Evolutionary conservation across 2,888 invertebrate genomes (phyloP).

Genomic region (Elaeidobius kamerunicus): DNA sequence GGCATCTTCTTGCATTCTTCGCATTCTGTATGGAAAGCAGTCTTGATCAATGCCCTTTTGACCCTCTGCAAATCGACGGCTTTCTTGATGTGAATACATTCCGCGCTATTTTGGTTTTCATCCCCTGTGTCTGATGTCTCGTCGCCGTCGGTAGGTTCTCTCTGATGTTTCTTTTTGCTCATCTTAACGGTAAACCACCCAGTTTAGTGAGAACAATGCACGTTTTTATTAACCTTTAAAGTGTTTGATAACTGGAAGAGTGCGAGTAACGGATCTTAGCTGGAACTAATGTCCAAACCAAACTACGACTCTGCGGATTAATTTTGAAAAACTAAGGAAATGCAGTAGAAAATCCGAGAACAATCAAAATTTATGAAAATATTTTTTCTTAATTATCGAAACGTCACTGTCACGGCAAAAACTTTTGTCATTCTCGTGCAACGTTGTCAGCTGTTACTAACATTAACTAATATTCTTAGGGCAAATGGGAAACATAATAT

Average conservation of each 20-base stretch:
- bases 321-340: background rate
- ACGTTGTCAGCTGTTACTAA: no score
- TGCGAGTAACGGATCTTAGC: no score
- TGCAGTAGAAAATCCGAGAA: no score
- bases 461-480: no score
- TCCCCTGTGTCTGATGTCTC: slow-evolving; percentile 72
- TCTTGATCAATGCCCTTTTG: slow-evolving; percentile 52
- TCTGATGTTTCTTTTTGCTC: slow-evolving; percentile 74
- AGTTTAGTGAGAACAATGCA: slow-evolving; percentile 9
- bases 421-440: no score
- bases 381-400: no score
- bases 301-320: no score
- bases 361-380: no score
- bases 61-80: slow-evolving; percentile 62
- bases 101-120: slow-evolving; percentile 58
- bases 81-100: slow-evolving; percentile 68
- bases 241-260: background rate
- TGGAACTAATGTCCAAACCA: no score
- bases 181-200: slow-evolving; percentile 46
- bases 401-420: no score
- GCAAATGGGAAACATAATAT: no score
- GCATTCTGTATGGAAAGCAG: slow-evolving; percentile 53
- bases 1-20: slow-evolving; percentile 45
- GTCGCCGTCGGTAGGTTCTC: slow-evolving; percentile 58
- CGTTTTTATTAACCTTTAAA: slow-evolving; percentile 6